Conservation (phyloP, 2,888 invertebrate species). For the Ypsolopha sequella region DNA sequence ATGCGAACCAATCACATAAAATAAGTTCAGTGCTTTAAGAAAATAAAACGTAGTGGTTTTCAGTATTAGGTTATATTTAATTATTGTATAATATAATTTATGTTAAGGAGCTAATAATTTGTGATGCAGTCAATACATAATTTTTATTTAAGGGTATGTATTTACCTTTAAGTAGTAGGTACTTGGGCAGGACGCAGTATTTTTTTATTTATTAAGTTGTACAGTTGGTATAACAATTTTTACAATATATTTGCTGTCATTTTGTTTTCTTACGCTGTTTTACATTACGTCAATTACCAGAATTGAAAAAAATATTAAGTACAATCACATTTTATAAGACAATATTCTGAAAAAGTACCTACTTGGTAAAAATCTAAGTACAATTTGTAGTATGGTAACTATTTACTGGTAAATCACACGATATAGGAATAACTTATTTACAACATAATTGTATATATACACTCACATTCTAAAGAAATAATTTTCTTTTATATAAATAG, state of each 20-base stretch:
- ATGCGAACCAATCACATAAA: too few species aligned
- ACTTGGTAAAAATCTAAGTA: neutral
- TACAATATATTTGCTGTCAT: neutral
- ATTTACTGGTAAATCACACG: neutral
- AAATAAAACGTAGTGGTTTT: too few species aligned
- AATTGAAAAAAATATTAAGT: neutral
- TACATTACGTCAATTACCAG: neutral
- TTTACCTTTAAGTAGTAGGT: too few species aligned
- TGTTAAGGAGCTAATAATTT: too few species aligned
- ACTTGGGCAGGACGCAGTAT: too few species aligned
- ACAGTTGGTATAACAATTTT: neutral
- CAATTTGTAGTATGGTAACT: neutral
- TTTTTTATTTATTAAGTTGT: neutral
- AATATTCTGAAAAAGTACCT: neutral
- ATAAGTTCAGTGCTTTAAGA: too few species aligned
- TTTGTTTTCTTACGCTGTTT: neutral
- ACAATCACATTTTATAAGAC: too few species aligned
- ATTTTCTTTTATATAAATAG: conserved; percentile 40
- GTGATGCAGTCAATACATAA: too few species aligned
- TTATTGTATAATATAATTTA: too few species aligned
- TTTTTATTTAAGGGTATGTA: too few species aligned
- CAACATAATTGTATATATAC: neutral
- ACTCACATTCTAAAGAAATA: neutral
- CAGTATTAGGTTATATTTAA: too few species aligned
- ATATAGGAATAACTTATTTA: conserved; percentile 5